A percentile compares a stretch with the other conserved stretches of the same genome.
phyloP scores from a whole-genome alignment of 1,140 invertebrate genomes.

The Bradysia coprophila region DNA sequence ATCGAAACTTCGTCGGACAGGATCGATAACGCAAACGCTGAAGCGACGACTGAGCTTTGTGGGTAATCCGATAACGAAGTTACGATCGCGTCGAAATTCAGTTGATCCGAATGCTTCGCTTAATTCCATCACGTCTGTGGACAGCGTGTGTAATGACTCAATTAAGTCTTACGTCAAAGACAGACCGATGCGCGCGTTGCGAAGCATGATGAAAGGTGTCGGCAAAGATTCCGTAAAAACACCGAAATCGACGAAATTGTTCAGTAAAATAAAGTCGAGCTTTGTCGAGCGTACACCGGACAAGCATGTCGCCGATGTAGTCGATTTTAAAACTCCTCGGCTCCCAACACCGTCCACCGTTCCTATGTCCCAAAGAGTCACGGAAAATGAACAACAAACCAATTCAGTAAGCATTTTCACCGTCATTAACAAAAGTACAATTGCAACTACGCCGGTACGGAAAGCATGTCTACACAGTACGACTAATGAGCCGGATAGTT shows the following conservation, averaged over 20 bases:
- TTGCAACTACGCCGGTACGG: not conserved
- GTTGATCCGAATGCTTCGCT: slow-evolving; percentile 16
- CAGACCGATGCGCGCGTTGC: slow-evolving; percentile 12
- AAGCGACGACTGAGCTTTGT: slow-evolving; percentile 20
- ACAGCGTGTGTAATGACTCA: slow-evolving; percentile 15
- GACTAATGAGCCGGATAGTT: slow-evolving; percentile 2
- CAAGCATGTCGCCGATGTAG: not conserved
- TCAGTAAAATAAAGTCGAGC: too few relatives aligned
- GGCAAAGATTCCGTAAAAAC: slow-evolving; percentile 1
- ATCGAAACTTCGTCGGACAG: slow-evolving; percentile 18
- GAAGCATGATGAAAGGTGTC: slow-evolving; percentile 8
- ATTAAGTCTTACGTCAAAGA: slow-evolving; percentile 19
- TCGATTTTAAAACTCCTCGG: not conserved
- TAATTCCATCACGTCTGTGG: slow-evolving; percentile 14
- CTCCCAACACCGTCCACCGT: not conserved
- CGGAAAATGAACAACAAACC: not conserved
- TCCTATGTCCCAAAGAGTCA: not conserved
- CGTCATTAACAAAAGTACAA: not conserved
- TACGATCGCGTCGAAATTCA: slow-evolving; percentile 17
- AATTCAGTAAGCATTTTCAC: not conserved
- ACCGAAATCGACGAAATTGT: slow-evolving; percentile 2
- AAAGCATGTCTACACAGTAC: not conserved
- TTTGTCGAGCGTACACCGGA: too few relatives aligned
- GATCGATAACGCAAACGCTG: slow-evolving; percentile 17
- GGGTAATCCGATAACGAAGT: slow-evolving; percentile 16